Conservation (phyloP, 2,797 vertebrate species). For the Euthynnus affinis region DNA sequence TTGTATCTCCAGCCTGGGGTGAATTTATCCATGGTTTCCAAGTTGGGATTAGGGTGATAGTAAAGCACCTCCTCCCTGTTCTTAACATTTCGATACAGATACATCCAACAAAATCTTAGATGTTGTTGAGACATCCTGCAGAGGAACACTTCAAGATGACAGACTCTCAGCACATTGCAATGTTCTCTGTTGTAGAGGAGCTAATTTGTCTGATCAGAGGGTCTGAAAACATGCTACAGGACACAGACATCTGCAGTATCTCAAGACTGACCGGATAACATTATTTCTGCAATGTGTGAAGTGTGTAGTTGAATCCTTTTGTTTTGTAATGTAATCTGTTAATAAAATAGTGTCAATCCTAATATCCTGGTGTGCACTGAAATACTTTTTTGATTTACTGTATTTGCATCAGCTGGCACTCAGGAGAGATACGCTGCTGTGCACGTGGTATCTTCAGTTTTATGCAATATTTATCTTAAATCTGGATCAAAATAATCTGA, state of each 20-base stretch:
- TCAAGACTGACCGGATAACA: no score
- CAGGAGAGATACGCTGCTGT: no score
- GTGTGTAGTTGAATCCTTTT: no score
- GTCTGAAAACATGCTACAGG: not conserved
- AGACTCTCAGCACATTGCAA: fast-evolving
- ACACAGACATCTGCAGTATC: no score
- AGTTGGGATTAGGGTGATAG: fast-evolving
- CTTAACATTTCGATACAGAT: not conserved
- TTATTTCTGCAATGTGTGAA: no score
- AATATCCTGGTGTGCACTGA: no score
- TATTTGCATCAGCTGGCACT: no score
- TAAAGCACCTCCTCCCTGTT: slow-evolving; percentile 23
- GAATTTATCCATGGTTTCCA: not conserved
- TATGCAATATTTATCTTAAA: no score
- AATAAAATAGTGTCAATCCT: not conserved
- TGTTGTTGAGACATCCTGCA: fast-evolving
- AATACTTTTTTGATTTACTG: no score
- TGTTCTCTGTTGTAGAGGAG: slow-evolving; percentile 11
- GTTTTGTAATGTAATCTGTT: no score
- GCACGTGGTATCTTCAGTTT: no score
- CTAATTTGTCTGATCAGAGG: not conserved
- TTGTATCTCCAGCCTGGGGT: fast-evolving
- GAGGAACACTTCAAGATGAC: slow-evolving; percentile 53
- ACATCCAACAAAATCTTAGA: not conserved
- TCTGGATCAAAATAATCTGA: no score